These are phyloP conservation scores for Circaetus gallicus DNA, from an alignment of 2,113 vertebrate genomes.

Conservation along the genomic window DNA sequence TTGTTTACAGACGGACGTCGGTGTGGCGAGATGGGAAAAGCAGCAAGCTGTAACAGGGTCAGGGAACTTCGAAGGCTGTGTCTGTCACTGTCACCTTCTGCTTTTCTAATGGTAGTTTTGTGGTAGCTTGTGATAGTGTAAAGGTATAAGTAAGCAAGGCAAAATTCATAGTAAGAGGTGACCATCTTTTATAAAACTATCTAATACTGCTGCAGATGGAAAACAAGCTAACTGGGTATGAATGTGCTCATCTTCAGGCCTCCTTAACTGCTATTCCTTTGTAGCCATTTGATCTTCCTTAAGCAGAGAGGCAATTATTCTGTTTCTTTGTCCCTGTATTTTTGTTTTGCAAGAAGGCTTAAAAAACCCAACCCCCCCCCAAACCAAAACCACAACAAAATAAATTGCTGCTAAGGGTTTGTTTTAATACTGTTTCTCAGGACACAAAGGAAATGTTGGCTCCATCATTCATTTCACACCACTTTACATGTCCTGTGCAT, in stretches of 20 bases:
- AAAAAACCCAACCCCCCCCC: too few species aligned
- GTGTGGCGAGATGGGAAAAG: background rate
- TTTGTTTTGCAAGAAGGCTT: background rate
- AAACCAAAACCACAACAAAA: background rate
- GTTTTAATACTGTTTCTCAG: background rate
- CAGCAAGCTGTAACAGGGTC: background rate
- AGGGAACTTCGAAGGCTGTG: background rate
- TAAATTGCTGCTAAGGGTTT: background rate
- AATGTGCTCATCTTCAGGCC: background rate
- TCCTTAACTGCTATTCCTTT: background rate
- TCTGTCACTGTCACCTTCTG: background rate
- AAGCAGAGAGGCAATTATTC: background rate
- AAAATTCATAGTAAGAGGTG: background rate
- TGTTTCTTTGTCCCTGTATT: background rate
- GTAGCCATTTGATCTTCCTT: background rate
- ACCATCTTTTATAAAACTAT: background rate
- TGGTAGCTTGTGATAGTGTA: background rate
- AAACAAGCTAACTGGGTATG: background rate
- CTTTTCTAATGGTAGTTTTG: background rate
- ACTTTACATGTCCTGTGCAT: background rate
- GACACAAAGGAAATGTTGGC: background rate
- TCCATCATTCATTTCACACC: background rate
- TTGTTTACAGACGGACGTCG: accelerated
- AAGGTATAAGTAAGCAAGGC: background rate
- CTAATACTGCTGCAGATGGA: background rate